Evolutionary conservation across 2,888 invertebrate genomes (phyloP).

Genomic region (Chymomyza fuscimana): DNA sequence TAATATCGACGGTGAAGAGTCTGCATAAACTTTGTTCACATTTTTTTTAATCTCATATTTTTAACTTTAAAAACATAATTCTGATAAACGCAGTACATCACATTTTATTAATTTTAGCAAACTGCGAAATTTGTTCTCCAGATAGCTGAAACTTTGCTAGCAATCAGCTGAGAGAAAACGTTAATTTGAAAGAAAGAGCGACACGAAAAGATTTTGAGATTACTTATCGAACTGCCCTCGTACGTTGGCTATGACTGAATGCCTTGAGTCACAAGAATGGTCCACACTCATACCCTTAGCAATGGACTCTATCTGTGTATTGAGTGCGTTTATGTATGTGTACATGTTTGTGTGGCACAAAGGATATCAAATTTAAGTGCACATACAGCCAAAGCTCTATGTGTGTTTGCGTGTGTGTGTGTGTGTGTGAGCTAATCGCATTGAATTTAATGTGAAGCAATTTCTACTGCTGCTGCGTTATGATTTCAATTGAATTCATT

Average conservation of each 20-base stretch:
- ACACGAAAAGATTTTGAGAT: too few species aligned
- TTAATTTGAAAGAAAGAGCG: too few species aligned
- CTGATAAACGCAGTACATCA: too few species aligned
- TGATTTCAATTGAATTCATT: constrained; percentile 10
- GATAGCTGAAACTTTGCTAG: too few species aligned
- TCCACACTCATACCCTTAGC: constrained; percentile 11
- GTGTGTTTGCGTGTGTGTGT: constrained; percentile 18
- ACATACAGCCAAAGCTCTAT: neutral
- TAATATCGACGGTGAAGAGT: too few species aligned
- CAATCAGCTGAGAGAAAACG: too few species aligned
- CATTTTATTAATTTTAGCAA: too few species aligned
- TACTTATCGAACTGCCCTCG: too few species aligned
- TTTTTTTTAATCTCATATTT: too few species aligned
- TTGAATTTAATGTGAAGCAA: constrained; percentile 70
- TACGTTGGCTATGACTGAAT: constrained; percentile 31
- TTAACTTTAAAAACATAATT: too few species aligned
- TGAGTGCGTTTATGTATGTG: neutral
- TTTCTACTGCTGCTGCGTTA: constrained; percentile 38
- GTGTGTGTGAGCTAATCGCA: constrained; percentile 62
- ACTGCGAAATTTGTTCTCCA: too few species aligned
- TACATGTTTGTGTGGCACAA: constrained; percentile 41
- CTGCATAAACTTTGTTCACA: too few species aligned
- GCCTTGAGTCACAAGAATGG: constrained; percentile 52
- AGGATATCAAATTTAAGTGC: constrained; percentile 74
- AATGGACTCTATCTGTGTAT: neutral